Conservation (phyloP, 2,888 invertebrate species). For the Harpalus rubripes region DNA sequence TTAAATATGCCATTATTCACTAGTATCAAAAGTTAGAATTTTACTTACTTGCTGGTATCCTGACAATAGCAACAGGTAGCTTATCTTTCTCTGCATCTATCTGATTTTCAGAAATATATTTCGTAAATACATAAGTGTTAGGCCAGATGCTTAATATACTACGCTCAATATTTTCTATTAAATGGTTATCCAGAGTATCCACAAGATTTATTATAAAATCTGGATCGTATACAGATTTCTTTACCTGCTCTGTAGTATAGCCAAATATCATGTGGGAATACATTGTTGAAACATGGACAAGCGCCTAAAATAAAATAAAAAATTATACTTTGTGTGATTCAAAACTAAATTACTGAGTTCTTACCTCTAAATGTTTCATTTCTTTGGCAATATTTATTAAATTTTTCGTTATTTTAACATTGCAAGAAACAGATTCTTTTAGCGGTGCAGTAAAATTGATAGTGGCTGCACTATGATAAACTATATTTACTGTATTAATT, state of each 20-base stretch:
- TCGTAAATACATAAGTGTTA: slow-evolving; percentile 6
- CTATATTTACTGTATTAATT: background rate
- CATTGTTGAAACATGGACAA: slow-evolving; percentile 9
- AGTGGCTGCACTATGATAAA: background rate
- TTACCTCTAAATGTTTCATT: slow-evolving; percentile 15
- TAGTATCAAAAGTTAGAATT: no score
- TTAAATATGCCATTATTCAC: no score
- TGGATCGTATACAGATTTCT: background rate
- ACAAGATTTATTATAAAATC: slow-evolving; percentile 20
- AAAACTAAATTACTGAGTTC: background rate
- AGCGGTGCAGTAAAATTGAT: background rate
- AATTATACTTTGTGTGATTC: background rate
- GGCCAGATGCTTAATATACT: background rate
- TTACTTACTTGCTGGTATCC: slow-evolving; percentile 23
- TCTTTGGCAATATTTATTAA: background rate
- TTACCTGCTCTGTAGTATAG: slow-evolving; percentile 10
- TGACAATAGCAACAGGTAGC: slow-evolving; percentile 5
- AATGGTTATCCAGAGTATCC: background rate
- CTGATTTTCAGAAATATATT: background rate
- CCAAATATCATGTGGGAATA: background rate
- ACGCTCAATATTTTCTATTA: background rate
- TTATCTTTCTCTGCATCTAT: slow-evolving; percentile 9
- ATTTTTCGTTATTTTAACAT: background rate
- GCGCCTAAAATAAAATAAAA: background rate
- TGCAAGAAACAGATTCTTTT: background rate